Conservation (phyloP, 2,797 vertebrate species). For the Arnoldichthys spilopterus region DNA sequence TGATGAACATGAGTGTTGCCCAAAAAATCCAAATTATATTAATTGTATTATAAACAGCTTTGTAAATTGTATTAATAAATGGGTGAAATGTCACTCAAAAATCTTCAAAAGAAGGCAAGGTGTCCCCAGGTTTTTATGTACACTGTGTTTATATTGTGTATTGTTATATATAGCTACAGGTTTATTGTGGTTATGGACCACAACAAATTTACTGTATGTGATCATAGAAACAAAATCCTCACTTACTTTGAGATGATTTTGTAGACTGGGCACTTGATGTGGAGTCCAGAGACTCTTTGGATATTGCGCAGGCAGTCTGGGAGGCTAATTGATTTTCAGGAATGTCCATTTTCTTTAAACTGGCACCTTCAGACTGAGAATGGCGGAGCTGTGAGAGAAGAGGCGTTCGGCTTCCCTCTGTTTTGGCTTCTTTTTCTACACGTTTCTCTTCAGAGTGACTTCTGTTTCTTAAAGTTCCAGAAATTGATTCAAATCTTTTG, state of each 20-base stretch:
- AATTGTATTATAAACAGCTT: too few relatives aligned
- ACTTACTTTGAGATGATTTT: conserved; percentile 65
- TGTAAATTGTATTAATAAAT: too few relatives aligned
- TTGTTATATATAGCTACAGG: not conserved
- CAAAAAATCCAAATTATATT: too few relatives aligned
- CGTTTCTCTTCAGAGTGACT: conserved; percentile 84
- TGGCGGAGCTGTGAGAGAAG: conserved; percentile 77
- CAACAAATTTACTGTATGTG: not conserved
- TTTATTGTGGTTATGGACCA: not conserved
- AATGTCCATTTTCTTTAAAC: conserved; percentile 80
- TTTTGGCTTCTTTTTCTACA: conserved; percentile 61
- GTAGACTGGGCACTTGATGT: conserved; percentile 81
- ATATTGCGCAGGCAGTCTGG: conserved; percentile 70
- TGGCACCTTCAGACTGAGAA: conserved; percentile 87
- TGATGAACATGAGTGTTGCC: too few relatives aligned
- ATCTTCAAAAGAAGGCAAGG: too few relatives aligned
- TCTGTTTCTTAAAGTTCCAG: conserved; percentile 79
- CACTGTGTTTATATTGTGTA: not conserved
- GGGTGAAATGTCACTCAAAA: too few relatives aligned
- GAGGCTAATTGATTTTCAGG: conserved; percentile 83
- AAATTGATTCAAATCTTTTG: conserved; percentile 86
- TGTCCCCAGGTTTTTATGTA: too few relatives aligned
- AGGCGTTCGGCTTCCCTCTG: conserved; percentile 79
- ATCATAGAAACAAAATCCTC: not conserved
- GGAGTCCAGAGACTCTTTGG: conserved; percentile 88